Evolutionary conservation across 2,888 invertebrate species (phyloP), one percentile per base, ranked within the genome.

Genomic region (Agrochola circellaris): DNA sequence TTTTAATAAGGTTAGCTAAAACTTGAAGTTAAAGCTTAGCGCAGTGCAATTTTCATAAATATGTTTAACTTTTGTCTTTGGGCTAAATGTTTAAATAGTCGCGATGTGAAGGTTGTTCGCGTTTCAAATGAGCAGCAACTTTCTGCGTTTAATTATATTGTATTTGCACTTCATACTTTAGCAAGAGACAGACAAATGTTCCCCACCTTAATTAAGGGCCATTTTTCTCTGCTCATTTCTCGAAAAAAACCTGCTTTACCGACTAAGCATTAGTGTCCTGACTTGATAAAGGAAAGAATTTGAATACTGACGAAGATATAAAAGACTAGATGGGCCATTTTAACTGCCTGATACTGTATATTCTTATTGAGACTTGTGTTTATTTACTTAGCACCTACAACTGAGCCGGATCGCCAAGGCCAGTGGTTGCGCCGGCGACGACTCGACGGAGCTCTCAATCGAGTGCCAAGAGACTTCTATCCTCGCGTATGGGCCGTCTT

Each of bases 391-490:
- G 95, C 92, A 5, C 96, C 95, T 77, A 97, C 97, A 73, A 97
- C 97, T 20, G 97, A 97, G 88, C 97, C 97, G 23, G 99, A 99
- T 92, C 97, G 98, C 3, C 99, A 99, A 94, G 99, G 99, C 0
- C 99, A 99, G 93, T 99, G 99, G 99, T 96, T 99, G 89, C 97
- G 99, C 77, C 97, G 99, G 80, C 97, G 99, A 60, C 96, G 99
- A 83, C 97, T 99, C 58, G 99, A 99, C 95, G 99, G 99, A 7
- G 99, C 99, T 0, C 97, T 99, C 69, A 99, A 99, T 95, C 97
- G 99, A 80, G 99, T 99, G 4, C 99, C 99, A 0, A 97, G 99
- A 73, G 99, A 99, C 92, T 99, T 99, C 97, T 99, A 99, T 94
- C 98, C 99, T 1, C 97, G 99, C 83, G 99, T 99, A 20, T 99